Base-by-base conservation (phyloP, 2,888 invertebrate genomes). In the Ganaspis brasiliensis region DNA sequence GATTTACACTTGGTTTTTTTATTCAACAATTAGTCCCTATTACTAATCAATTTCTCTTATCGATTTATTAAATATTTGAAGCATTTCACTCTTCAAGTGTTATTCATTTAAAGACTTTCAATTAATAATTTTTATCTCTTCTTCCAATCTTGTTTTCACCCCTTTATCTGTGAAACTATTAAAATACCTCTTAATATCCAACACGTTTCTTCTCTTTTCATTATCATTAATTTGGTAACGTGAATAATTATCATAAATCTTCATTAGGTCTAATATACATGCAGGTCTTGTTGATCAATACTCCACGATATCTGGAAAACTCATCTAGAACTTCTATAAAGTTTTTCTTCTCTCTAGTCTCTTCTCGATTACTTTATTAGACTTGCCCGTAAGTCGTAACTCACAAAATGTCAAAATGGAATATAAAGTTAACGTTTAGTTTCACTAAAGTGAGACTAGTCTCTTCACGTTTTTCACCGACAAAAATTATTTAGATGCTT, bases 181-280 rank as follows among this genome's bases (percentile, higher is more conserved):
- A 56, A 56, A 56, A 24, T 21, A 14, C 24, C 24, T 19, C 52
- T 16, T 16, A 52, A 52, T 24, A 31, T 40, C 40, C 12, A 40
- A 40, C 40, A 40, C 12, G 40, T 9, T 40, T 40, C 40, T 40
- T 40, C 52, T 52, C 19, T 52, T 52, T 19, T 52, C 52, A 45
- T 52, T 52, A 16, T 52, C 63, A 63, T 63, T 63, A 40, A 63
- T 63, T 63, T 45, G n/a, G 24, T 12, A 19, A 63, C n/a, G 21
- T n/a, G 24, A 63, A 63, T 45, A 24, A 63, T 45, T 45, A 40
- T 45, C 63, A 63, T 63, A 45, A 63, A 63, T 63, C 40, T 63
- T 63, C 40, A 63, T 63, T 40, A 63, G 40, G 14, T n/a, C 19
- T 14, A 63, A 24, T 40, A 45, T 63, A 37, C 21, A 63, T 63